phyloP scores from a whole-genome alignment of 2,113 vertebrate species.

The Perognathus longimembris region DNA sequence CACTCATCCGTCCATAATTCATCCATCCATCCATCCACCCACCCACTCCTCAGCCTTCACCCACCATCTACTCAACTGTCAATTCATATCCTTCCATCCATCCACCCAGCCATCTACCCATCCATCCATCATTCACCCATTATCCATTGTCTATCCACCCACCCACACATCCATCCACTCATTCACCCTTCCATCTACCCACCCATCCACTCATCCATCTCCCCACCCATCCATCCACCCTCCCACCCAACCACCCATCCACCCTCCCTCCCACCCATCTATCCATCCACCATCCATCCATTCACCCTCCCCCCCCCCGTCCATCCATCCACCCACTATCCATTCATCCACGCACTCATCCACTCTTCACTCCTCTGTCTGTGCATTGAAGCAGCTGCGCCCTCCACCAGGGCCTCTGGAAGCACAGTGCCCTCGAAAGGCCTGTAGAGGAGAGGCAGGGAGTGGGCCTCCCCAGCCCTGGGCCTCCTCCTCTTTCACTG shows the following conservation, averaged over 20 bases:
- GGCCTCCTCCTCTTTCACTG: slow-evolving; percentile 49
- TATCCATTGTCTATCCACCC: not conserved
- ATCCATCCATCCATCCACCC: not conserved
- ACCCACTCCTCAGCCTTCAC: not conserved
- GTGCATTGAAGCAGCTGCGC: not conserved
- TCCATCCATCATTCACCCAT: not conserved
- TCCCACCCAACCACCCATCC: not conserved
- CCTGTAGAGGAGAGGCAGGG: not conserved
- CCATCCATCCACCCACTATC: too few species aligned
- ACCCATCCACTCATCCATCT: not conserved
- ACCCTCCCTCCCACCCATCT: not conserved
- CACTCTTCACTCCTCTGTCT: too few species aligned
- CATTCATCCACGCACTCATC: too few species aligned
- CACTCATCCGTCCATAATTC: not conserved
- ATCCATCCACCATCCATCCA: not conserved
- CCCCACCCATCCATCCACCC: not conserved
- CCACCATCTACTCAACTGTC: not conserved
- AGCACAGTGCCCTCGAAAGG: not conserved
- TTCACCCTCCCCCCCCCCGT: too few species aligned
- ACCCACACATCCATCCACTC: too few species aligned
- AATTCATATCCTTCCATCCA: not conserved
- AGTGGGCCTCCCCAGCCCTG: not conserved
- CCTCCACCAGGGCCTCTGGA: not conserved
- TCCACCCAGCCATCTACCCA: not conserved
- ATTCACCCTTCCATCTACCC: not conserved